These are phyloP conservation scores for Melanerpes formicivorus DNA, from an alignment of 2,113 vertebrate species.

Conservation along the genomic window DNA sequence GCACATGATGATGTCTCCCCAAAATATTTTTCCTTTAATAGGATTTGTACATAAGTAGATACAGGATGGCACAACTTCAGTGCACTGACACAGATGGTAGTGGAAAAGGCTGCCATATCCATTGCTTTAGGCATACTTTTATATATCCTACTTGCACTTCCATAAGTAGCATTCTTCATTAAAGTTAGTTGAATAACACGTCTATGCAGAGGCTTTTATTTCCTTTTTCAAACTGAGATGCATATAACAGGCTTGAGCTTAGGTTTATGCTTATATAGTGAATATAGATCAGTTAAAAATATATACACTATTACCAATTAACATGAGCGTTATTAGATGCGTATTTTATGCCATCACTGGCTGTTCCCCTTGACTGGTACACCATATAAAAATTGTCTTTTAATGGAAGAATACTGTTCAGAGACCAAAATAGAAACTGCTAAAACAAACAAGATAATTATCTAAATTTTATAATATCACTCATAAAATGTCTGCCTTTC, in stretches of 20 bases:
- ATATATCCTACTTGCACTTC: not conserved
- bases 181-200: not conserved
- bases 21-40: not conserved
- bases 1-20: not conserved
- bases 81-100: not conserved
- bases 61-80: not conserved
- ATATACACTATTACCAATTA: slow-evolving; percentile 5
- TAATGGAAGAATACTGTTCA: slow-evolving; percentile 51
- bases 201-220: not conserved
- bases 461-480: slow-evolving; percentile 70
- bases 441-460: slow-evolving; percentile 75
- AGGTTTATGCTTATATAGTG: not conserved
- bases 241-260: not conserved
- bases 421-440: slow-evolving; percentile 70
- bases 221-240: not conserved
- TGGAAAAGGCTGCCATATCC: not conserved
- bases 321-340: not conserved
- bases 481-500: slow-evolving; percentile 60
- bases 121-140: not conserved
- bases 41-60: not conserved
- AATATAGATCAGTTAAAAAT: not conserved
- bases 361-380: not conserved
- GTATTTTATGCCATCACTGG: not conserved
- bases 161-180: not conserved
- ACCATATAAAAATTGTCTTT: slow-evolving; percentile 39